A percentile compares a stretch with the other conserved stretches of the same genome.
phyloP scores from a whole-genome alignment of 2,888 invertebrate species.

The Tetragonisca angustula region DNA sequence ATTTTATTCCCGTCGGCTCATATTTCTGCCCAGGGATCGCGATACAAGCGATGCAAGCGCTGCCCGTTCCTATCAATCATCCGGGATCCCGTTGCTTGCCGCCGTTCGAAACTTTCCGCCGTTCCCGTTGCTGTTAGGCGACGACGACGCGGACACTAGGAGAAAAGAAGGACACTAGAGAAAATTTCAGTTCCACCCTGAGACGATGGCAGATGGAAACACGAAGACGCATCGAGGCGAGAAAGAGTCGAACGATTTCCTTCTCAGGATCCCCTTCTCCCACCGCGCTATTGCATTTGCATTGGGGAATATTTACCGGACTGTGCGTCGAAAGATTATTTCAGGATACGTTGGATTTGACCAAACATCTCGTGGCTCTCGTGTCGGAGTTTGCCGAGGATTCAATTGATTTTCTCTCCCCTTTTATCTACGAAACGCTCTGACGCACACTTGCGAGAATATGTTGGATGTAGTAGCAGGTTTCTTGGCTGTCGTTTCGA shows the following conservation, averaged over 20 bases:
- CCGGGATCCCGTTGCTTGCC: slow-evolving; percentile 52
- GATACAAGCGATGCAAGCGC: slow-evolving; percentile 31
- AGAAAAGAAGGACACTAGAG: slow-evolving; percentile 41
- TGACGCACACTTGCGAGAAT: not conserved
- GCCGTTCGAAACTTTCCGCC: slow-evolving; percentile 61
- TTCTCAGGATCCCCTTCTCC: not conserved
- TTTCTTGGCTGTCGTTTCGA: not conserved
- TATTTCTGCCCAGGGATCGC: slow-evolving; percentile 61
- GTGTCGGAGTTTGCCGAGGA: not conserved
- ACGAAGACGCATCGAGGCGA: slow-evolving; percentile 56
- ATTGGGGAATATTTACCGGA: not conserved
- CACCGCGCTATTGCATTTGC: not conserved
- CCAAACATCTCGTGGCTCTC: not conserved
- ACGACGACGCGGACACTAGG: slow-evolving; percentile 7
- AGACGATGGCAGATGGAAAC: slow-evolving; percentile 61
- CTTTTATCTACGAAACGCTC: too few species aligned
- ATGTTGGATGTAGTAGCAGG: not conserved
- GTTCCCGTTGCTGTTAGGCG: slow-evolving; percentile 6
- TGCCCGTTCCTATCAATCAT: slow-evolving; percentile 68
- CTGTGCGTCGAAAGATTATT: not conserved
- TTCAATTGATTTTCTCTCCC: not conserved
- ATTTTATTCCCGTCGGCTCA: slow-evolving; percentile 65
- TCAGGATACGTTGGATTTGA: not conserved
- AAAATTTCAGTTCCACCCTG: slow-evolving; percentile 50
- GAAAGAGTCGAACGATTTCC: slow-evolving; percentile 30